Evolutionary conservation across 1,140 invertebrate species (phyloP).

Genomic region (Neodiprion lecontei): DNA sequence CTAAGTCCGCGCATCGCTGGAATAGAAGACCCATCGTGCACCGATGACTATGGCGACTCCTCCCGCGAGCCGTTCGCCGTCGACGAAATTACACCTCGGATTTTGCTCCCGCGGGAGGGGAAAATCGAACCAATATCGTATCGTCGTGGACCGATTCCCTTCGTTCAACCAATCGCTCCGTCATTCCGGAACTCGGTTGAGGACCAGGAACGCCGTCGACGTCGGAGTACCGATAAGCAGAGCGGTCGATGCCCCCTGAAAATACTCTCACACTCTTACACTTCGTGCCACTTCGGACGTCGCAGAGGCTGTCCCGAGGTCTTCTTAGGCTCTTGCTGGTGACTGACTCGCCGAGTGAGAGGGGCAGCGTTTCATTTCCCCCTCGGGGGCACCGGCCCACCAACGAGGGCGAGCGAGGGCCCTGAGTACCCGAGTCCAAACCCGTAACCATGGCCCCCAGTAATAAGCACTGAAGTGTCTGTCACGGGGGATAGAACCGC

Average conservation of each 20-base stretch:
- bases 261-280: slow-evolving; percentile 61
- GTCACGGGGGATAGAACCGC: neutral
- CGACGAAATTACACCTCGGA: too few species aligned
- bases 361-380: too few species aligned
- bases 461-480: slow-evolving; percentile 5
- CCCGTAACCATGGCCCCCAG: neutral
- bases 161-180: too few species aligned
- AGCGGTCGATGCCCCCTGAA: slow-evolving; percentile 56
- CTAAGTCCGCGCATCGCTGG: slow-evolving; percentile 1
- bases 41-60: too few species aligned
- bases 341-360: neutral
- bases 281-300: slow-evolving; percentile 56
- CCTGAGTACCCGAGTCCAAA: neutral
- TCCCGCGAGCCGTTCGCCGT: too few species aligned
- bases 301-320: slow-evolving; percentile 37
- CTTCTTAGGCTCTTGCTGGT: slow-evolving; percentile 25
- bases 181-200: too few species aligned
- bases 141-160: too few species aligned
- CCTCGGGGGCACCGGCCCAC: neutral
- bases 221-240: slow-evolving; percentile 41
- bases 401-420: neutral
- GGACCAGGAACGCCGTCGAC: neutral
- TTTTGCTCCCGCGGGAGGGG: too few species aligned
- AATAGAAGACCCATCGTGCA: neutral
- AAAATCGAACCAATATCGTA: too few species aligned